phyloP scores from a whole-genome alignment of 2,888 invertebrate species.

The Lepidocyrtoides sp. region DNA sequence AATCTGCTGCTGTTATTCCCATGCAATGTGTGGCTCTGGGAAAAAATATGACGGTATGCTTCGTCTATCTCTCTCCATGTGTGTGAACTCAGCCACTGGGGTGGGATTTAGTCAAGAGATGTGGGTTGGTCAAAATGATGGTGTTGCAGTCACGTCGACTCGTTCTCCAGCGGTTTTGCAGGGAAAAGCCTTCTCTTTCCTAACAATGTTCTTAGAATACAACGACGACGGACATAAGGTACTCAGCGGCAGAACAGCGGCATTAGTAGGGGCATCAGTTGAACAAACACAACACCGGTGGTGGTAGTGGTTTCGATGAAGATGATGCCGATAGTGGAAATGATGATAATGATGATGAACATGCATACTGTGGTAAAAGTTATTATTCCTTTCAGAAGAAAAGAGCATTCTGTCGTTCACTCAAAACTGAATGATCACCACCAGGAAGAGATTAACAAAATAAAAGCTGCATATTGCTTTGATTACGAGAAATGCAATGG shows the following conservation, averaged over 20 bases:
- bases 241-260: slow-evolving; percentile 25
- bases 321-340: not conserved
- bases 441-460: no score
- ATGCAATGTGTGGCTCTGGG: slow-evolving; percentile 59
- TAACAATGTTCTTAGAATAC: slow-evolving; percentile 67
- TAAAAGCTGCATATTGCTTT: no score
- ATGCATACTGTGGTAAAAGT: not conserved
- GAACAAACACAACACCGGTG: slow-evolving; percentile 32
- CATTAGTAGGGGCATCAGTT: slow-evolving; percentile 49
- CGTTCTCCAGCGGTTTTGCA: slow-evolving; percentile 76
- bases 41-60: slow-evolving; percentile 66
- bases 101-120: slow-evolving; percentile 83
- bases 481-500: no score
- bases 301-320: no score
- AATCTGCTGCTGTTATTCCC: slow-evolving; percentile 42
- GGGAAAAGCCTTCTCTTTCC: slow-evolving; percentile 69
- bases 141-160: slow-evolving; percentile 81
- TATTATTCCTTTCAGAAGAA: no score
- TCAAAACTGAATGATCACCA: no score
- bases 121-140: slow-evolving; percentile 81
- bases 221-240: slow-evolving; percentile 30
- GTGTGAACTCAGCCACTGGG: slow-evolving; percentile 80
- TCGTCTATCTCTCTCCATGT: slow-evolving; percentile 63
- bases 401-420: no score
- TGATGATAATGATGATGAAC: not conserved